Evolutionary conservation across 2,113 vertebrate genomes (phyloP), one percentile per base, ranked within the genome.

Genomic region (Phocoena phocoena): DNA sequence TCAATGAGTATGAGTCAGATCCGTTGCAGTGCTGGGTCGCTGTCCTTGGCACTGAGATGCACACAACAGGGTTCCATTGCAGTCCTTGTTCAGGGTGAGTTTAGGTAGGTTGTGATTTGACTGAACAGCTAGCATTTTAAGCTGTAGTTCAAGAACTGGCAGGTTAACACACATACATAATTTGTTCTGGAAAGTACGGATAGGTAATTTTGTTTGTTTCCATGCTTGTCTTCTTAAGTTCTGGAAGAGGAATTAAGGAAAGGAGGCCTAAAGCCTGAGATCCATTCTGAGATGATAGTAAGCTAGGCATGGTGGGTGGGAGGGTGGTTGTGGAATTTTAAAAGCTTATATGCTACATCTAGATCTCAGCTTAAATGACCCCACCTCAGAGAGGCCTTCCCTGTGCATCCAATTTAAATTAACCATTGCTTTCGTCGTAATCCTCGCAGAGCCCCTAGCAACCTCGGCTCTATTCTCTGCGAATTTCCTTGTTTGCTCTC

Each of bases 241-340:
- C 67, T 85, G 80, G 89, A 67, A 77, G 60, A 33, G 65, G n/a
- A 85, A 74, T 70, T 80, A 67, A 95, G 81, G 53, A 44, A 81
- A 38, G 60, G 15, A 8, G 53, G 9, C 15, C 25, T 33, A 36
- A 81, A 77, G 36, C 10, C 65, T 80, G 65, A 70, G 20, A 8
- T 65, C 63, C 9, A 14, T 50, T 94, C 18, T 65, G 38, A 71
- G 41, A 4, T 83, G 28, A 47, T 15, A 81, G 77, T 26, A 36
- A 92, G 63, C 28, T 23, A 23, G 47, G 68, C 62, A 7, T 3
- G 10, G 41, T 44, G 5, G 41, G n/a, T 38, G 5, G 80, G 26
- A 44, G 13, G n/a, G 79, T 76, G 81, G 26, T 60, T 0, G 0
- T 31, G 21, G 53, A 33, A 67, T 91, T 67, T 36, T 23, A 38